Percentiles rank a stretch among this genome's conserved stretches.
phyloP scores from a whole-genome alignment of 2,797 vertebrate species.

The Tragopan temminckii region DNA sequence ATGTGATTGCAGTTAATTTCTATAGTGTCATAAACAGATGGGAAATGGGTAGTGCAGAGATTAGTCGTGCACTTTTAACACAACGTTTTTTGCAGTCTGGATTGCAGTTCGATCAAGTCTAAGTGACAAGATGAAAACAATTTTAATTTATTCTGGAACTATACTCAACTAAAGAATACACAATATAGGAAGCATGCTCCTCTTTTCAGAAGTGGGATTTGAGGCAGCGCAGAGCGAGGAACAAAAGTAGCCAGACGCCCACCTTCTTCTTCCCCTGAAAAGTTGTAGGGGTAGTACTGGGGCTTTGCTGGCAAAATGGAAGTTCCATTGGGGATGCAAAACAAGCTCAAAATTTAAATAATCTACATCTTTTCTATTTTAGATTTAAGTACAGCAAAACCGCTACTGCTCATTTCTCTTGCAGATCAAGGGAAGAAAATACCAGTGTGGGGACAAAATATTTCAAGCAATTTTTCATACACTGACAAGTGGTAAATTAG shows the following conservation, averaged over 20 bases:
- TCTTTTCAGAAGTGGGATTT: neutral
- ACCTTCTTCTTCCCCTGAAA: neutral
- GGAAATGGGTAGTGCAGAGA: conserved; percentile 30
- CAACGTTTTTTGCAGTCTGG: neutral
- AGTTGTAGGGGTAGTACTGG: neutral
- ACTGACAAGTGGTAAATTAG: conserved; percentile 84
- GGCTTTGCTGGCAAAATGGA: conserved; percentile 34
- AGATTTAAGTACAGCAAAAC: conserved; percentile 56
- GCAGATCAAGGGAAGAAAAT: conserved; percentile 74
- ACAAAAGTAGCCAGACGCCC: conserved; percentile 20
- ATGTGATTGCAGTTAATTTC: conserved; percentile 47
- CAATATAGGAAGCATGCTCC: neutral
- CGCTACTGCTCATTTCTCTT: conserved; percentile 21
- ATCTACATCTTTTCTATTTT: conserved; percentile 71
- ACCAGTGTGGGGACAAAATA: conserved; percentile 72
- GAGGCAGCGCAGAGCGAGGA: neutral
- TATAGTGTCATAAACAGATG: conserved; percentile 37
- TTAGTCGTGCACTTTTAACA: conserved; percentile 11
- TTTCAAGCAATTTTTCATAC: conserved; percentile 75
- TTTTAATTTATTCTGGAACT: conserved; percentile 66
- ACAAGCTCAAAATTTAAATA: conserved; percentile 72
- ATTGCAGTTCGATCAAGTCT: conserved; percentile 47
- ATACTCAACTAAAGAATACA: conserved; percentile 6
- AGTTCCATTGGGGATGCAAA: conserved; percentile 63
- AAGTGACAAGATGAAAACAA: conserved; percentile 56